Base-by-base conservation (phyloP, 2,888 invertebrate species). In the Ryuthela nishihirai region DNA sequence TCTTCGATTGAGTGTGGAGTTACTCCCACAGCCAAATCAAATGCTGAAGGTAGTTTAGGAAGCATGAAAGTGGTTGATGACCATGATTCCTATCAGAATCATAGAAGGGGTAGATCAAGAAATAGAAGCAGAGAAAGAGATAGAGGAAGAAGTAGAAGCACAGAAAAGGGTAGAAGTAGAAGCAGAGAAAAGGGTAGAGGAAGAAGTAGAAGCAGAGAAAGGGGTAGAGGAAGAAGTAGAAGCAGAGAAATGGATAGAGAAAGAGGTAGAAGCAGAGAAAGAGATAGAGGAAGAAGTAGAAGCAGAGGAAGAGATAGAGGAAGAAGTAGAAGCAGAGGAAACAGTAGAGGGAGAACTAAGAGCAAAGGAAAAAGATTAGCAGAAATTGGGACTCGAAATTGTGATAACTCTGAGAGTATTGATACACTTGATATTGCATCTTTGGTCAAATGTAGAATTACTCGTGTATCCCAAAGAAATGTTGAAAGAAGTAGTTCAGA, bases 221-320 rank as follows among this genome's bases (percentile, higher is more conserved):
- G 24, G 6, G 12, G 17, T 12, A 25, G 20, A 24, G n/a, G 10
- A 47, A 32, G 41, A 56, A 20, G 23, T 54, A 59, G 32, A 53
- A 47, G 24, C 45, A 54, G n/a, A 41, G 25, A 12, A 18, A 36
- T 15, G 32, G 15, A 34, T 25, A 35, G 23, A 44, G 10, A 21
- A 7, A 6, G n/a, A 20, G 18, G 12, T 2, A 15, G 9, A n/a
- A 21, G 21, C 18, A 21, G 9, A 34, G 29, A 34, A 23, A 20
- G 20, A 32, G 29, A 35, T 9, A 5, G 35, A 34, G 17, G 10
- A 7, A n/a, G n/a, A 21, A n/a, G 12, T 12, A 15, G 32, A 32
- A 21, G 9, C 3, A 20, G 10, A 29, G 12, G 24, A 20, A 26
- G 18, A 10, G 18, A 25, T 17, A 25, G 12, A 18, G 20, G 15